These are phyloP conservation scores for Melanotaenia boesemani DNA, from an alignment of 2,797 vertebrate genomes.

Conservation along the genomic window DNA sequence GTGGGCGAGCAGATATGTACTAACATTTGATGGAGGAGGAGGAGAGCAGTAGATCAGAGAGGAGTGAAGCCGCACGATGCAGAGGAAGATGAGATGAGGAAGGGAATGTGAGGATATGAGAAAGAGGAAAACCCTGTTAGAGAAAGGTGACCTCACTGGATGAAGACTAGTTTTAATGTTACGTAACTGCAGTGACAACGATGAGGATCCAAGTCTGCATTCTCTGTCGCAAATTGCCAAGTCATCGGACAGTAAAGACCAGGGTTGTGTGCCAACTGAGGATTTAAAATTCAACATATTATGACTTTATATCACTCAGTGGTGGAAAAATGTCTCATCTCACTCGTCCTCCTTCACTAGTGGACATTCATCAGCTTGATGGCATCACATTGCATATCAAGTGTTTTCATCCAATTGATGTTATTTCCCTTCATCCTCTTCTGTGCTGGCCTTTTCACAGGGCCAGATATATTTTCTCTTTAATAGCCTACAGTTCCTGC, in stretches of 20 bases:
- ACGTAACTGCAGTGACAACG: conserved; percentile 32
- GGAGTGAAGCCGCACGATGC: conserved; percentile 17
- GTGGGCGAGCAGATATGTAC: conserved; percentile 59
- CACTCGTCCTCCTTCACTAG: conserved; percentile 13
- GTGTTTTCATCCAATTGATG: conserved; percentile 49
- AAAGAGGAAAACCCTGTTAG: conserved; percentile 27
- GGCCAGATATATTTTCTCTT: conserved; percentile 43
- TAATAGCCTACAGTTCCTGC: conserved; percentile 49
- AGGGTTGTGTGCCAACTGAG: conserved; percentile 1
- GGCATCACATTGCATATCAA: conserved; percentile 53
- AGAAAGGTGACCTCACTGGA: conserved; percentile 2
- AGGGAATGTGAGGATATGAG: conserved; percentile 25
- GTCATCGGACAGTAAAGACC: not conserved
- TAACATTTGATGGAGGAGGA: conserved; percentile 50
- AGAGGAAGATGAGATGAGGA: conserved; percentile 23
- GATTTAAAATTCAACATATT: conserved; percentile 29
- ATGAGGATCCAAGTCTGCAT: conserved; percentile 13
- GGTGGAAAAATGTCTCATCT: not conserved
- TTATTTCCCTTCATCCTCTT: conserved; percentile 32
- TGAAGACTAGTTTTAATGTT: conserved; percentile 19
- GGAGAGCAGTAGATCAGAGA: conserved; percentile 41
- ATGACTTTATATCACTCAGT: conserved; percentile 6
- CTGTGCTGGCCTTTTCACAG: conserved; percentile 36
- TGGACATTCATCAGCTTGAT: conserved; percentile 38
- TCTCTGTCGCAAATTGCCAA: conserved; percentile 20